Conservation (phyloP, 37 sponge, comb jelly and placozoan species). For the Aplysina aerophoba region DNA sequence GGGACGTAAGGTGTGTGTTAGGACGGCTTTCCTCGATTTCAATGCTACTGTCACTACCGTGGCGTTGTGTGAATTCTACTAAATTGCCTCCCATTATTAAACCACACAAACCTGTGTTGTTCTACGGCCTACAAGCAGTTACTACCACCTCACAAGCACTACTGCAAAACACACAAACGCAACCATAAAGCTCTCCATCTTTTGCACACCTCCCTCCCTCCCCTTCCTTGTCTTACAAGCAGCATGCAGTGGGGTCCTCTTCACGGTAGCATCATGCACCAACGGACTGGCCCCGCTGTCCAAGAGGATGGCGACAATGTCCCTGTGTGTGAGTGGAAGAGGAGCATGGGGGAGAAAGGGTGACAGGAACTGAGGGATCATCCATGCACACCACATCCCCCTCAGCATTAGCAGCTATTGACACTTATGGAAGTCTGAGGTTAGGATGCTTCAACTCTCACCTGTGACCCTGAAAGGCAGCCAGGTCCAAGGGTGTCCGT, state of each 20-base stretch:
- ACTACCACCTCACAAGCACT: not conserved
- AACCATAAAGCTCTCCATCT: no score
- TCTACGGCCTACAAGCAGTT: not conserved
- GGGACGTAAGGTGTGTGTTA: not conserved
- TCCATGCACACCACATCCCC: no score
- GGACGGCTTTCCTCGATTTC: not conserved
- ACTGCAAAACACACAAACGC: not conserved
- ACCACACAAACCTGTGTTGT: not conserved
- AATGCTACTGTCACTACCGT: no score
- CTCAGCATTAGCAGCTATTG: no score
- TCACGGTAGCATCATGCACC: constrained; percentile 63
- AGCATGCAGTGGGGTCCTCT: constrained; percentile 85
- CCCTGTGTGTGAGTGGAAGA: constrained; percentile 38
- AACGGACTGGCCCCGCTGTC: constrained; percentile 57
- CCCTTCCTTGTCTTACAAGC: constrained; percentile 51
- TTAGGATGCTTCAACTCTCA: constrained; percentile 26
- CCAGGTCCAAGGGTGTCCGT: constrained; percentile 85
- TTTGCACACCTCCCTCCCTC: no score
- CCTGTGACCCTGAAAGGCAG: constrained; percentile 83
- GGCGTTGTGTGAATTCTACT: no score
- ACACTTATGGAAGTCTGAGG: no score
- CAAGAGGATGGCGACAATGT: constrained; percentile 67
- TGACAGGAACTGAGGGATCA: not conserved
- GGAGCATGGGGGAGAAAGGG: not conserved
- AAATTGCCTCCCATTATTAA: no score